Evolutionary conservation across 2,113 vertebrate genomes (phyloP).

Genomic region (Vulpes lagopus): DNA sequence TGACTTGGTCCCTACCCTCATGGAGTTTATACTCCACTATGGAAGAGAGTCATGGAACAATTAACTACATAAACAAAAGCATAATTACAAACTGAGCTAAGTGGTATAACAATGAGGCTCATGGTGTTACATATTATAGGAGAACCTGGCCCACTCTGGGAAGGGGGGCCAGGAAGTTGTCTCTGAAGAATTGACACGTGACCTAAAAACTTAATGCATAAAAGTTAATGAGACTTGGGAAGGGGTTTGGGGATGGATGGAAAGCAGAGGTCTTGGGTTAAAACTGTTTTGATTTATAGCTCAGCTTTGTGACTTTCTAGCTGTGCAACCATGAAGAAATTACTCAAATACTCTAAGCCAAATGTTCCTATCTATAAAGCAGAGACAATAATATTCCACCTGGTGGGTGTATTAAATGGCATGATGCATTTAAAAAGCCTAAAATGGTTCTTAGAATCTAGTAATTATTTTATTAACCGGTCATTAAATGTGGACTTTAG

Average conservation of each 20-base stretch:
- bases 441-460: background rate
- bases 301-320: background rate
- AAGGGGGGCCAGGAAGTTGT: background rate
- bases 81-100: background rate
- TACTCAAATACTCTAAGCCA: background rate
- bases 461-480: background rate
- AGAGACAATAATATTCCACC: background rate
- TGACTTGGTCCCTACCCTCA: background rate
- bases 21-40: background rate
- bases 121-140: background rate
- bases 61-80: background rate
- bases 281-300: background rate
- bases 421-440: background rate
- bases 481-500: background rate
- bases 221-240: background rate
- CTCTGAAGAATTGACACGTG: background rate
- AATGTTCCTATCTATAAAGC: background rate
- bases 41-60: background rate
- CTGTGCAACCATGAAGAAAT: conserved; percentile 13
- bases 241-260: background rate
- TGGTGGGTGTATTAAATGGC: background rate
- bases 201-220: background rate
- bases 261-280: background rate
- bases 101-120: background rate
- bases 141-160: background rate